Conservation (phyloP, 1,140 invertebrate species). For the Apis dorsata region DNA sequence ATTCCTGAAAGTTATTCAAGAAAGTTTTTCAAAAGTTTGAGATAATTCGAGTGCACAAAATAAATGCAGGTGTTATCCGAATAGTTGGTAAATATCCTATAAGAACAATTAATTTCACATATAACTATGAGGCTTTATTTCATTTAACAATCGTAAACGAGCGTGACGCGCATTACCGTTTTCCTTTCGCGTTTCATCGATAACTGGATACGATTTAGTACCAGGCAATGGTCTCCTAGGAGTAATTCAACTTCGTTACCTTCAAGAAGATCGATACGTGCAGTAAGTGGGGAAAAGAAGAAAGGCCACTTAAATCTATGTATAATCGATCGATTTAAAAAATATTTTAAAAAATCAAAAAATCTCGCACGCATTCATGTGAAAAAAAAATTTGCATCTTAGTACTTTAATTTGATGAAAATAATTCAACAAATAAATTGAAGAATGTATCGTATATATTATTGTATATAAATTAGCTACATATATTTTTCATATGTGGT, state of each 20-base stretch:
- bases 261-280: constrained; percentile 56
- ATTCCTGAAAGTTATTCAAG: background rate
- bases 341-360: background rate
- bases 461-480: too few relatives aligned
- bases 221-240: constrained; percentile 49
- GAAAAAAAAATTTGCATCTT: too few relatives aligned
- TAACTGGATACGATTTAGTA: constrained; percentile 55
- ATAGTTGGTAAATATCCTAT: background rate
- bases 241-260: constrained; percentile 47
- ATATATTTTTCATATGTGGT: background rate
- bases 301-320: constrained; percentile 26
- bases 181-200: constrained; percentile 44
- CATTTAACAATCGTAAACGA: background rate
- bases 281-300: background rate
- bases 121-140: background rate
- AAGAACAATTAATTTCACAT: background rate
- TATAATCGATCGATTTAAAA: background rate
- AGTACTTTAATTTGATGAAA: background rate
- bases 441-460: background rate
- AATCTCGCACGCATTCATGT: too few relatives aligned
- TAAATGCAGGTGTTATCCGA: background rate
- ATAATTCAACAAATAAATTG: background rate
- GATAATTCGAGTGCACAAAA: background rate
- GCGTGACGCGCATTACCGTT: background rate
- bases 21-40: background rate